Evolutionary conservation across 2,797 vertebrate genomes (phyloP), one percentile per base, ranked within the genome.

Genomic region (Parambassis ranga): DNA sequence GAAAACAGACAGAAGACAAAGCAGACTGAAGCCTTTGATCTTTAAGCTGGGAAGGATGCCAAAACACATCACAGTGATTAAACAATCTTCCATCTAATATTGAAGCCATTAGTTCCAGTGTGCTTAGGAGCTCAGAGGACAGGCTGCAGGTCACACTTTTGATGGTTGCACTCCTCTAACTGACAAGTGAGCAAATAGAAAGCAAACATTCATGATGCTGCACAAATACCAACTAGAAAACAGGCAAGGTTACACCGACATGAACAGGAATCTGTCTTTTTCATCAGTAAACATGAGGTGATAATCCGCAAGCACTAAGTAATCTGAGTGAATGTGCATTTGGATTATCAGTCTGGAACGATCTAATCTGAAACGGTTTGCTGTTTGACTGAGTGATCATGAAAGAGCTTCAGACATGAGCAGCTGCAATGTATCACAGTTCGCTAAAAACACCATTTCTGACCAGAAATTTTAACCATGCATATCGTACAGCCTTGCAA

Each of bases 251-350:
- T 4, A 26, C 10, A 14, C 41, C 9, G 58, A 8, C 14, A 26
- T 6, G n/a, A 36, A 42, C 51, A 32, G 28, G 39, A 56, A 44
- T 74, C 27, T 53, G 18, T 57, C 37, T 67, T 32, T 60, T 31
- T 57, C 33, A 52, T 65, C 52, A 39, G 65, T 31, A 51, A 63
- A 82, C 71, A 68, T 58, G 69, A 73, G 59, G 63, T 74, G 60
- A 44, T 89, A 86, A 87, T 89, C 84, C 62, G 11, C 66, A 19
- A 51, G 46, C 65, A 79, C 59, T 10, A 75, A 77, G 81, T 89
- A 86, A 88, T 87, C 84, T 84, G 84, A 79, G 70, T 48, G 20
- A 81, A 82, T 79, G 77, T 85, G 78, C 86, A 78, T 88, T 85
- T 89, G 80, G 87, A 88, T 89, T 87, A 89, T 73, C 57, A 68